Base-by-base conservation (phyloP, 2,888 invertebrate genomes). In the Desoria tigrina region DNA sequence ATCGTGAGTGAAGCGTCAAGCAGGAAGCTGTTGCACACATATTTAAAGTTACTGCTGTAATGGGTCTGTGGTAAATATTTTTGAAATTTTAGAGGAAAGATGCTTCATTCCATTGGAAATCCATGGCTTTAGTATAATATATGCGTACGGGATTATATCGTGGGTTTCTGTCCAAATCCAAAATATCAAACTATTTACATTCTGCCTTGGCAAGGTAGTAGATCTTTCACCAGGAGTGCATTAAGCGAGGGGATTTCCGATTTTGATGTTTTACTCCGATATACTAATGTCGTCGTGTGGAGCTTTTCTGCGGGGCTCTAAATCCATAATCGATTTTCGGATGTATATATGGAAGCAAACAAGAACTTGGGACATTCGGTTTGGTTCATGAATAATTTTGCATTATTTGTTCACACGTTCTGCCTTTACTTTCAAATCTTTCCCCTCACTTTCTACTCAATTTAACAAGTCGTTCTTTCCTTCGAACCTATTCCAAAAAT, bases 361-460 rank as follows among this genome's bases (percentile, higher is more conserved):
- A 51, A 26, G 51, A 26, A 51, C 21, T 37, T 7, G 21, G 42
- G 57, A 58, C 26, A 58, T 45, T 58, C 45, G 16, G 18, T 58
- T 23, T 21, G 28, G 4, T 28, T 58, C 58, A 58, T 58, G 58
- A 58, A 58, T 58, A 58, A 58, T 58, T 58, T 58, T 58, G 21
- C 58, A 58, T 58, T 58, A 58, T 58, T 58, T 58, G 58, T 58
- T 58, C 58, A 51, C 51, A 51, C 51, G 21, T 51, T 24, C 24
- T 24, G 24, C 24, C 3, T 26, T 26, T 51, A 6, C 51, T 24
- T 26, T 51, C 6, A 51, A 51, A 7, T 51, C 51, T 18, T 23
- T 51, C 51, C 51, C 26, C 21, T 21, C 14, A 7, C 24, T 51
- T 51, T 51, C 51, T 51, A 51, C 51, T 51, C 51, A 51, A 51